A percentile compares a stretch with the other conserved stretches of the same genome.
phyloP scores from a whole-genome alignment of 2,113 vertebrate species.

The Prietella phreatophila region DNA sequence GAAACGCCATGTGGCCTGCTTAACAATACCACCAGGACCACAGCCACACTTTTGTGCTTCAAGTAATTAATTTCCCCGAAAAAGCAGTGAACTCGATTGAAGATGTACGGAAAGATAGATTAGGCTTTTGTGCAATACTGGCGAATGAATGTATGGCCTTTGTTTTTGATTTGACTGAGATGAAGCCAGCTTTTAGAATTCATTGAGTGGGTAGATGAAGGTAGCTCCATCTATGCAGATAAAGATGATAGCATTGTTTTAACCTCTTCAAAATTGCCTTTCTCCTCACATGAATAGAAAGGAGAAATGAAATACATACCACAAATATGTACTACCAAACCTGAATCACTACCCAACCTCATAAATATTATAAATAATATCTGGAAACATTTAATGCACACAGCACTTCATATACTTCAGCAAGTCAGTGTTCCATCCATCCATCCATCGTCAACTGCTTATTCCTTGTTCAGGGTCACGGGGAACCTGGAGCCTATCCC shows the following conservation, averaged over 20 bases:
- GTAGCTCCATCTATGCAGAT: slow-evolving; percentile 30
- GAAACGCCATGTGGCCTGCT: slow-evolving; percentile 44
- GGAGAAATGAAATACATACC: not conserved
- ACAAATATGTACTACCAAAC: not conserved
- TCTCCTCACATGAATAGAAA: not conserved
- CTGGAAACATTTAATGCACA: not conserved
- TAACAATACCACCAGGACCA: slow-evolving; percentile 44
- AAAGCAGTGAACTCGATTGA: slow-evolving; percentile 34
- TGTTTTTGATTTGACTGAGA: slow-evolving; percentile 34
- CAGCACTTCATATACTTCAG: not conserved
- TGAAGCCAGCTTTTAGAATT: slow-evolving; percentile 44
- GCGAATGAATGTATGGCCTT: slow-evolving; percentile 13
- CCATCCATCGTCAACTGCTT: no score
- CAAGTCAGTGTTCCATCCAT: not conserved
- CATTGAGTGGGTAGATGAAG: slow-evolving; percentile 26
- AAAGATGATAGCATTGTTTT: slow-evolving; percentile 16
- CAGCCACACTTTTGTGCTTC: slow-evolving; percentile 21
- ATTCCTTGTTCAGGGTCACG: no score
- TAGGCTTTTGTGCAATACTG: slow-evolving; percentile 29
- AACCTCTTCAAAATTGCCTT: slow-evolving; percentile 9
- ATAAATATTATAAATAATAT: not conserved
- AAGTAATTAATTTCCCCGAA: slow-evolving; percentile 45
- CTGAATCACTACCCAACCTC: not conserved
- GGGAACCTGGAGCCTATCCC: no score
- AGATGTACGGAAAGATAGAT: slow-evolving; percentile 33